Base-by-base conservation (phyloP, 2,113 vertebrate genomes). In the Anoura caudifer region DNA sequence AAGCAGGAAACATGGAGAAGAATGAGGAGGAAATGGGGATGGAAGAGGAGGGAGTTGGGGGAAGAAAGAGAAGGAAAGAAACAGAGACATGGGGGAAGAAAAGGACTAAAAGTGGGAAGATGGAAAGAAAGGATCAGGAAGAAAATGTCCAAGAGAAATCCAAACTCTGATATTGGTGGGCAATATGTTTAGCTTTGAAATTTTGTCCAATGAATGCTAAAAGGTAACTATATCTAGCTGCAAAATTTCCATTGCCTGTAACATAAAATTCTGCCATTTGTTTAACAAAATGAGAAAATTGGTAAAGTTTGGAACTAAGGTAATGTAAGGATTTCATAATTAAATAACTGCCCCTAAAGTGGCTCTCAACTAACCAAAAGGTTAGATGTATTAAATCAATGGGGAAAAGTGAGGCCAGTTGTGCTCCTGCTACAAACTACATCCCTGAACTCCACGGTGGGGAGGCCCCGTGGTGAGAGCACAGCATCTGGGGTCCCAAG, bases 271-370 rank as follows among this genome's bases (percentile, higher is more conserved):
- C 38, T 82, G 47, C 4, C 43, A 67, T 70, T 56, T 95, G 31
- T 36, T 84, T 92, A 80, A 65, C 9, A 65, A 73, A 76, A 72
- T 73, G 5, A 31, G 77, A 87, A 86, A 72, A 92, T 56, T 76
- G 47, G 36, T 26, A 36, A 67, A 52, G 3, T 52, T 73, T 59
- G 10, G 31, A 81, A 13, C 26, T 38, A 72, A 50, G 6, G 12
- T 36, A 91, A 90, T 24, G 17, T 45, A 72, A 73, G 5, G 10
- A 38, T 38, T 90, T 75, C 45, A 61, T 87, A 87, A 76, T 70
- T 28, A 86, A 88, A 43, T 75, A 50, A 50, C 16, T 82, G 11
- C 7, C 3, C 12, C 16, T 69, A 75, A 54, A 33, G 7, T 82
- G 81, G 17, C 69, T 89, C 95, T 80, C 50, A 50, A 43, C 11